Evolutionary conservation across 2,113 vertebrate species (phyloP).

Genomic region (Gallinago jamesoni): DNA sequence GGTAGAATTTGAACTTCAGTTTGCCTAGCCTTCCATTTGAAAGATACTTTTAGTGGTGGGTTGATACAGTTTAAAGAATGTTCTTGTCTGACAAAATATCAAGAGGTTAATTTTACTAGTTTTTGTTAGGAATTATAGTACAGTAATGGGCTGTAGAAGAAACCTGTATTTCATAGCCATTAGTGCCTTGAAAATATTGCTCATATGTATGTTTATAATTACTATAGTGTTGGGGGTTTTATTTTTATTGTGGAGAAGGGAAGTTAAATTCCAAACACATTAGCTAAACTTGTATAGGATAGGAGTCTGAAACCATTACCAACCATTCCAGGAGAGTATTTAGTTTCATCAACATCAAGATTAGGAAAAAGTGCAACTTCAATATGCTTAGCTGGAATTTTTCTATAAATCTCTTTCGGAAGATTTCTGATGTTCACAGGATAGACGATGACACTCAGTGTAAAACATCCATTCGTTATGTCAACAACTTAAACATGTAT

Average conservation of each 20-base stretch:
- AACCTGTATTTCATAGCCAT: not conserved
- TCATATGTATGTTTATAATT: not conserved
- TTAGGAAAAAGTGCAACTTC: not conserved
- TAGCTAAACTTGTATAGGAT: not conserved
- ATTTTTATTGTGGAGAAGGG: not conserved
- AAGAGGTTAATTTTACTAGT: not conserved
- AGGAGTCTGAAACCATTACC: not conserved
- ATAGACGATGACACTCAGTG: not conserved
- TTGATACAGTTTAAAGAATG: not conserved
- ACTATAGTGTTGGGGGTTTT: not conserved
- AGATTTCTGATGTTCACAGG: not conserved
- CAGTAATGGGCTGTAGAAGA: not conserved
- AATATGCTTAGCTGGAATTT: not conserved
- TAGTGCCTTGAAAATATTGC: not conserved
- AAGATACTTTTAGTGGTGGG: not conserved
- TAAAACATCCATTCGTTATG: not conserved
- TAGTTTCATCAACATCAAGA: not conserved
- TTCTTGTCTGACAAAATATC: not conserved
- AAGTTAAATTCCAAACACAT: not conserved
- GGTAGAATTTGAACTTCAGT: not conserved
- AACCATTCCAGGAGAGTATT: not conserved
- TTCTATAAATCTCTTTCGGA: not conserved
- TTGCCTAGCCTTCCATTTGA: not conserved
- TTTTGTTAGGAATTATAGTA: not conserved
- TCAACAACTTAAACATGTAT: not conserved